These are phyloP conservation scores for Charaxes varanes DNA, from an alignment of 1,140 invertebrate genomes.

Conservation along the genomic window DNA sequence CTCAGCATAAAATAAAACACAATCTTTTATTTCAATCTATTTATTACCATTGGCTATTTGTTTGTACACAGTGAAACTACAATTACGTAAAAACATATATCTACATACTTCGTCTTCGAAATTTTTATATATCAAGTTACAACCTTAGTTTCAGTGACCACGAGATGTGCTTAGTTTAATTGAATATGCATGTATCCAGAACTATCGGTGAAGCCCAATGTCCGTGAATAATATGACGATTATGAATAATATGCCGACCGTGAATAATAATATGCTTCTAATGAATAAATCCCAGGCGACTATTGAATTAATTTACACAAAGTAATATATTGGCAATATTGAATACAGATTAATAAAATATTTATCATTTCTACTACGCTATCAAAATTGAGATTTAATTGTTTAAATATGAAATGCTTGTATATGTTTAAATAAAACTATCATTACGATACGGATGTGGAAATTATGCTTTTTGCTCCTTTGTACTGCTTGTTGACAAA, in stretches of 20 bases:
- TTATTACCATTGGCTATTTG: conserved; percentile 59
- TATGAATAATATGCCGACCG: conserved; percentile 7
- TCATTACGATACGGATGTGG: too few species aligned
- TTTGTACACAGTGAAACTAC: conserved; percentile 67
- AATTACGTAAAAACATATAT: conserved; percentile 70
- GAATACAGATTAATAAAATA: conserved; percentile 1
- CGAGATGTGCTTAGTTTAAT: conserved; percentile 31
- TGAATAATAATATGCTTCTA: conserved; percentile 6
- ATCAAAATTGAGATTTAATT: too few species aligned
- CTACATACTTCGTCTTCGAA: conserved; percentile 57
- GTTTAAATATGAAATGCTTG: not conserved
- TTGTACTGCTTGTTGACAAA: too few species aligned
- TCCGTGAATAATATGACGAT: conserved; percentile 11
- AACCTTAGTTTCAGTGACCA: conserved; percentile 67
- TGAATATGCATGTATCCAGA: conserved; percentile 7
- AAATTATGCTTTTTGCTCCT: too few species aligned
- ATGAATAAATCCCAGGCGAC: conserved; percentile 5
- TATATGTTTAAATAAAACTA: too few species aligned
- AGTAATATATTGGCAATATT: not conserved
- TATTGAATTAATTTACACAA: not conserved
- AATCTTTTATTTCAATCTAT: conserved; percentile 46
- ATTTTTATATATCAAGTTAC: conserved; percentile 65
- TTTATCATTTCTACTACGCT: not conserved
- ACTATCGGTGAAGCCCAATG: conserved; percentile 12
- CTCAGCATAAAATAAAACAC: too few species aligned